Evolutionary conservation across 2,888 invertebrate genomes (phyloP), one percentile per base, ranked within the genome.

Genomic region (Eupithecia centaureata): DNA sequence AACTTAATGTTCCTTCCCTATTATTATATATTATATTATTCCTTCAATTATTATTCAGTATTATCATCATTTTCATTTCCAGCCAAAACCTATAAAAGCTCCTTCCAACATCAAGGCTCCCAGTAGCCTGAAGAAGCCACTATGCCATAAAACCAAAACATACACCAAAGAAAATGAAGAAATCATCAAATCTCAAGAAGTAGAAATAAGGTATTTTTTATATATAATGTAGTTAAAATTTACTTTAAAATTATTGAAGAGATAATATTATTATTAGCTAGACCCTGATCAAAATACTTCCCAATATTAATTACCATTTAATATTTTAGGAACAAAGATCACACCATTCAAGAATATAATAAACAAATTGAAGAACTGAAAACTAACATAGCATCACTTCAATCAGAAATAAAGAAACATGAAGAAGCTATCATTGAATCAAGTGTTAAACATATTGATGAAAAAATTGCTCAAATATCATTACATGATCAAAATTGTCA

Each of bases 361-460:
- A 90, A 86, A 79, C 91, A 91, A 77, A 91, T 93, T 76, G 91
- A 93, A 75, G 92, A 93, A 62, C 80, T 91, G 2, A 91, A 89
- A 82, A 81, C 77, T 79, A 86, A 87, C 77, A 86, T 92, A 65
- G 83, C 84, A 32, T 73, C 73, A 57, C 77, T 93, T 30, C 85
- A 87, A 76, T 79, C 78, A 33, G 78, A 83, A 77, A 68, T 88
- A 2, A 77, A 79, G 54, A 76, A 80, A 61, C 71, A 76, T 63
- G 71, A 76, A 75, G 62, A 76, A 76, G 66, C 52, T 0, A 63
- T 73, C 12, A 61, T 60, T 61, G 66, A 68, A 51, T 65, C 72
- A 25, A 69, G 58, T 8, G 62, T 73, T 66, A 79, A 76, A 70
- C 76, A 81, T 65, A 69, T 83, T 61, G 77, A 85, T 62, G 77